Conservation (phyloP, 53 echinoderm and acorn worm species). For the Paracentrotus lividus region DNA sequence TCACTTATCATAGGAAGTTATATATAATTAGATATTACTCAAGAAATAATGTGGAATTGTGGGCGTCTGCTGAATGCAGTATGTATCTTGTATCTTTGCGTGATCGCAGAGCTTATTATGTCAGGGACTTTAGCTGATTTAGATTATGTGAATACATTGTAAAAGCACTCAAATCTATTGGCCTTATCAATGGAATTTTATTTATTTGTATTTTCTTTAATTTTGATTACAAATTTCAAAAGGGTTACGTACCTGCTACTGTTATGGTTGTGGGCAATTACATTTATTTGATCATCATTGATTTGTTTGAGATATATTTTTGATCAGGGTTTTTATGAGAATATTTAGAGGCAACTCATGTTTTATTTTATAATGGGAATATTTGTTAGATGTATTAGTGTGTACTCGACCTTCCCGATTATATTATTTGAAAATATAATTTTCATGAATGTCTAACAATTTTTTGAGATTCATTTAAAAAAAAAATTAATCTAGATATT, state of each 20-base stretch:
- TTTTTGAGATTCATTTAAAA: background rate
- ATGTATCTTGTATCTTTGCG: background rate
- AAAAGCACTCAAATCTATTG: background rate
- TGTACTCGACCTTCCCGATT: background rate
- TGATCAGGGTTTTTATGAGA: background rate
- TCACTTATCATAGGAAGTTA: slow-evolving; percentile 55
- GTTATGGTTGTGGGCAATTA: background rate
- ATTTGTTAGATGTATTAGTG: background rate
- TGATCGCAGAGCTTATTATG: background rate
- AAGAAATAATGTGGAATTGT: slow-evolving; percentile 25
- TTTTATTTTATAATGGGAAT: background rate
- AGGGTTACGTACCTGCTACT: background rate
- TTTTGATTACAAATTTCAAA: background rate
- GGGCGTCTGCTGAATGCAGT: background rate
- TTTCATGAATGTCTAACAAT: background rate
- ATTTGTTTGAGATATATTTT: background rate
- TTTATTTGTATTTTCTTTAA: background rate
- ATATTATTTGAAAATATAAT: background rate
- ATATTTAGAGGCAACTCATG: background rate
- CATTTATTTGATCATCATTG: background rate
- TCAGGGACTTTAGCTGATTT: background rate
- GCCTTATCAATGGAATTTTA: background rate
- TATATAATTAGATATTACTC: slow-evolving; percentile 56
- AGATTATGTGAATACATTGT: background rate
- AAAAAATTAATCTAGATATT: background rate